Percentiles rank a stretch among this genome's conserved stretches.
phyloP scores from a whole-genome alignment of 2,113 vertebrate genomes.

The Erpornis zantholeuca region DNA sequence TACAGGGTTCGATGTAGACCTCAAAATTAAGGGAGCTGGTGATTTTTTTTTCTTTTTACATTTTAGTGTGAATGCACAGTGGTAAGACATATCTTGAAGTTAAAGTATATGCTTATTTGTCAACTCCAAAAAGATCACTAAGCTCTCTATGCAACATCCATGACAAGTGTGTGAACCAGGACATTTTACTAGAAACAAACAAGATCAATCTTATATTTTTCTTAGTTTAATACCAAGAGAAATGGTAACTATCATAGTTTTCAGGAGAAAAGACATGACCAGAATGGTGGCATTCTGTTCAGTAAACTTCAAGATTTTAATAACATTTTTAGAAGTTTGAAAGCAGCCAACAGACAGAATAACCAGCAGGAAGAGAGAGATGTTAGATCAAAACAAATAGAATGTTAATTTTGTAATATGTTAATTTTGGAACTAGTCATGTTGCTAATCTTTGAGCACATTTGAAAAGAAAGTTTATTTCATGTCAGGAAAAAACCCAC shows the following conservation, averaged over 20 bases:
- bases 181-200: background rate
- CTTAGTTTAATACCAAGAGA: background rate
- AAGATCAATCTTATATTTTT: background rate
- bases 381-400: background rate
- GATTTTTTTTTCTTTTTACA: background rate
- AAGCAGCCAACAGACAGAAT: background rate
- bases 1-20: background rate
- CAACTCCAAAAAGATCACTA: accelerated
- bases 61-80: background rate
- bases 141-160: background rate
- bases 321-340: background rate
- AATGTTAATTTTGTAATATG: background rate
- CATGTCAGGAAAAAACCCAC: background rate
- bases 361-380: background rate
- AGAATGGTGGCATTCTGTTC: background rate
- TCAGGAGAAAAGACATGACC: background rate
- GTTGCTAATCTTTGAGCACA: background rate
- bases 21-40: background rate
- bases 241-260: background rate
- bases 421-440: background rate
- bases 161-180: background rate
- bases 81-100: background rate
- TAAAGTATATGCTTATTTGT: background rate
- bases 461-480: slow-evolving; percentile 13
- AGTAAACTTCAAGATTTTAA: background rate